Percentiles rank a stretch among this genome's conserved stretches.
Conservation (phyloP, 2,113 vertebrate species). For the Gadus macrocephalus region DNA sequence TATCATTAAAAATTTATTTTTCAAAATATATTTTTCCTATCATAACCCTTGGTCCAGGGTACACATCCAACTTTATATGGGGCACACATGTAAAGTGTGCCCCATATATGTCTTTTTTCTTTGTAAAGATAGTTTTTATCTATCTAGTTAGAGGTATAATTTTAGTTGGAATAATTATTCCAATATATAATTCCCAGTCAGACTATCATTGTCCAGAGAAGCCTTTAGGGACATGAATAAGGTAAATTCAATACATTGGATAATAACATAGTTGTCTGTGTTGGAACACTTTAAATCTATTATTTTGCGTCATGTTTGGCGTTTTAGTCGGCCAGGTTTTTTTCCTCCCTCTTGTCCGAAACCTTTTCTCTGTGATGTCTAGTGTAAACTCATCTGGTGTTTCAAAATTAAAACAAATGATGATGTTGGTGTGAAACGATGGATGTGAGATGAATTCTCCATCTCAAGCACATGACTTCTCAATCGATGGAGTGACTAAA, state of each 20-base stretch:
- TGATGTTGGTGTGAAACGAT: neutral
- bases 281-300: constrained; percentile 33
- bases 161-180: neutral
- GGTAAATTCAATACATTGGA: too few relatives aligned
- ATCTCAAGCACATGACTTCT: neutral
- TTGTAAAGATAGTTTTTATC: neutral
- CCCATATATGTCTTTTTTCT: too few relatives aligned
- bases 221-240: too few relatives aligned
- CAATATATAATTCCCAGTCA: neutral
- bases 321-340: neutral
- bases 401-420: neutral
- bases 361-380: neutral
- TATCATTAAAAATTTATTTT: neutral
- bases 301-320: constrained; percentile 30
- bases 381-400: too few relatives aligned
- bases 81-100: too few relatives aligned
- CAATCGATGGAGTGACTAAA: constrained; percentile 6
- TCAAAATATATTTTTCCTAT: constrained; percentile 33
- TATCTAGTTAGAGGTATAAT: neutral
- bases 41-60: neutral
- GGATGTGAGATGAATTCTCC: neutral
- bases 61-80: neutral
- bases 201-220: too few relatives aligned
- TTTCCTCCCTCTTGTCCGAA: neutral
- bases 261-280: neutral